Evolutionary conservation across 1,140 invertebrate genomes (phyloP).

Genomic region (Mactra quadrangularis): DNA sequence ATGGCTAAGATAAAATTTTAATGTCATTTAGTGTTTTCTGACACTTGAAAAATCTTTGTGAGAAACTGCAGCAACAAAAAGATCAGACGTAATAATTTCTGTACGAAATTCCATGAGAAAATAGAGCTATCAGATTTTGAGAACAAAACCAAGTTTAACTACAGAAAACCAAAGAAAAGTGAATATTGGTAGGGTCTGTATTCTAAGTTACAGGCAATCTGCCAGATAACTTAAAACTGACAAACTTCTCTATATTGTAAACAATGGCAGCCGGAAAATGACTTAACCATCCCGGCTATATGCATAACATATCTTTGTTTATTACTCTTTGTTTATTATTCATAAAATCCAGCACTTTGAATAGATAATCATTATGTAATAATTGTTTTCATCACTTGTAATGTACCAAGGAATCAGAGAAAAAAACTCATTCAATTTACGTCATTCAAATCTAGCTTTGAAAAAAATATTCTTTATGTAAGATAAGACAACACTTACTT

Average conservation of each 20-base stretch:
- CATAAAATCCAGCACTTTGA: constrained; percentile 6
- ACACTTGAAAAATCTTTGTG: too few relatives aligned
- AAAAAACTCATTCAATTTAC: too few relatives aligned
- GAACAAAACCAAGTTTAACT: background rate
- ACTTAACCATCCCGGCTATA: constrained; percentile 5
- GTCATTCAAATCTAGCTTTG: too few relatives aligned
- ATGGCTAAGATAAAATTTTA: too few relatives aligned
- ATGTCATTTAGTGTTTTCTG: too few relatives aligned
- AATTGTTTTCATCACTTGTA: background rate
- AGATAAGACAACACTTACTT: too few relatives aligned
- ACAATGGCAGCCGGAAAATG: constrained; percentile 12
- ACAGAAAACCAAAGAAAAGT: background rate
- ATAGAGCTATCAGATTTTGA: constrained; percentile 25
- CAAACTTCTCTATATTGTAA: constrained; percentile 16
- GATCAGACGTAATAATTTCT: background rate
- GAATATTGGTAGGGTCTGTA: background rate
- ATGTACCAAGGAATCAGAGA: too few relatives aligned
- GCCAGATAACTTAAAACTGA: constrained; percentile 23
- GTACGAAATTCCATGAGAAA: constrained; percentile 23
- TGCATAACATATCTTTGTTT: constrained; percentile 17
- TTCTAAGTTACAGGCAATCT: constrained; percentile 13
- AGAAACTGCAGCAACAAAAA: too few relatives aligned
- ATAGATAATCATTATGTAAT: constrained; percentile 14
- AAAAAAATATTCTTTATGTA: too few relatives aligned
- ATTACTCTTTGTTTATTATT: constrained; percentile 16